Evolutionary conservation across 2,113 vertebrate genomes (phyloP).

Genomic region (Junco hyemalis): DNA sequence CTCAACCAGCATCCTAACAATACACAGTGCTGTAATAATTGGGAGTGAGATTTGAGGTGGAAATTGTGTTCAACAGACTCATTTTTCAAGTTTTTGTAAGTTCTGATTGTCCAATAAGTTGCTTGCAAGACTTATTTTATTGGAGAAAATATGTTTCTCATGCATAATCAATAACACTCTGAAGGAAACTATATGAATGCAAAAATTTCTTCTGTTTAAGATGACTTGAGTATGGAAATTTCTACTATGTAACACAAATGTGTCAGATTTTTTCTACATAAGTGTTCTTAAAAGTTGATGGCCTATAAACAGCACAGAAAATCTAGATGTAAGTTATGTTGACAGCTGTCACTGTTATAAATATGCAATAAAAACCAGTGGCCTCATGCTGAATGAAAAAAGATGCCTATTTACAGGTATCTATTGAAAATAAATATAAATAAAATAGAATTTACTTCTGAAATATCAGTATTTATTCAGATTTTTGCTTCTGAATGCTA

Average conservation of each 20-base stretch:
- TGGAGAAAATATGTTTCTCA: neutral
- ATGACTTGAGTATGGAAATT: neutral
- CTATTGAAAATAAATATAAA: neutral
- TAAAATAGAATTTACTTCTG: neutral
- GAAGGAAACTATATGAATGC: neutral
- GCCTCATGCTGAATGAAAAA: neutral
- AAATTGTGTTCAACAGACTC: neutral
- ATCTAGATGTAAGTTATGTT: neutral
- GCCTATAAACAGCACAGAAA: neutral
- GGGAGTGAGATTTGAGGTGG: neutral
- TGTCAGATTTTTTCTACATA: neutral
- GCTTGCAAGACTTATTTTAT: neutral
- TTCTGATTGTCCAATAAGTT: neutral
- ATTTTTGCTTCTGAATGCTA: neutral
- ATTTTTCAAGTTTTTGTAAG: constrained; percentile 2
- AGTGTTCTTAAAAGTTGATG: neutral
- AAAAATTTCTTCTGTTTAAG: neutral
- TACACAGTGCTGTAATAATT: neutral
- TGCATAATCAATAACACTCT: constrained; percentile 1
- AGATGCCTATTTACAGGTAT: neutral
- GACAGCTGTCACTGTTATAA: neutral
- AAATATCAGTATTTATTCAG: neutral
- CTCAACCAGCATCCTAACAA: neutral
- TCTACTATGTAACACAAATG: neutral
- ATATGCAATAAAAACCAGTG: neutral